Conservation (phyloP, 2,888 invertebrate genomes). For the Drosophila aldrichi region DNA sequence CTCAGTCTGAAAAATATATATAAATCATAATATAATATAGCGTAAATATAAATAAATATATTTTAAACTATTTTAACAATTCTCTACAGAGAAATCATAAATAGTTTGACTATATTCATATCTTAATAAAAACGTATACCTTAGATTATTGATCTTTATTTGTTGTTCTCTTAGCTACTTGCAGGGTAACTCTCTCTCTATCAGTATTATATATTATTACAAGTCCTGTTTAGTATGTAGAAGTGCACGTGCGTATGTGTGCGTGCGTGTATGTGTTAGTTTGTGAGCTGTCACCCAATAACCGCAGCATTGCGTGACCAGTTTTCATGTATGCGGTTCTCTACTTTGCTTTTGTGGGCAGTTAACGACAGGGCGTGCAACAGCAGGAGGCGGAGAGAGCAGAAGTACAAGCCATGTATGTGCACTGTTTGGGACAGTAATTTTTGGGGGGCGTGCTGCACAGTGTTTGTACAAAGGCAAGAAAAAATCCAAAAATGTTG, state of each 20-base stretch:
- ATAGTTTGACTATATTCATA: too few relatives aligned
- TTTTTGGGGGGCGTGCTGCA: slow-evolving; percentile 7
- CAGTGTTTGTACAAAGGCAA: slow-evolving; percentile 26
- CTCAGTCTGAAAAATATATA: too few relatives aligned
- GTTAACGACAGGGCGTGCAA: slow-evolving; percentile 8
- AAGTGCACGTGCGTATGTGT: slow-evolving; percentile 6
- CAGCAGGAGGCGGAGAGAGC: neutral
- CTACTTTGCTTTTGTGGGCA: slow-evolving; percentile 28
- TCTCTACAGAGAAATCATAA: too few relatives aligned
- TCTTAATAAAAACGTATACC: too few relatives aligned
- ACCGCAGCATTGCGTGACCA: slow-evolving; percentile 73
- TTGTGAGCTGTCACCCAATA: slow-evolving; percentile 51
- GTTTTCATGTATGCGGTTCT: slow-evolving; percentile 51
- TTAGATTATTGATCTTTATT: too few relatives aligned
- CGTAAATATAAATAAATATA: too few relatives aligned
- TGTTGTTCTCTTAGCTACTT: too few relatives aligned
- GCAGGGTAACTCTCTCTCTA: slow-evolving; percentile 17
- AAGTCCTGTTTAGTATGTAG: slow-evolving; percentile 7
- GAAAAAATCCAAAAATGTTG: slow-evolving; percentile 57
- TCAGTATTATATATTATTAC: neutral
- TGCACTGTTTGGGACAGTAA: slow-evolving; percentile 13
- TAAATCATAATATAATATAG: too few relatives aligned
- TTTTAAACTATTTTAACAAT: too few relatives aligned
- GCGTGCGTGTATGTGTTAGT: slow-evolving; percentile 21
- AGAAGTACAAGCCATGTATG: neutral